Percentiles rank a stretch among this genome's conserved stretches.
Conservation (phyloP, 2,888 invertebrate genomes). For the Thecocarcelia acutangulata region DNA sequence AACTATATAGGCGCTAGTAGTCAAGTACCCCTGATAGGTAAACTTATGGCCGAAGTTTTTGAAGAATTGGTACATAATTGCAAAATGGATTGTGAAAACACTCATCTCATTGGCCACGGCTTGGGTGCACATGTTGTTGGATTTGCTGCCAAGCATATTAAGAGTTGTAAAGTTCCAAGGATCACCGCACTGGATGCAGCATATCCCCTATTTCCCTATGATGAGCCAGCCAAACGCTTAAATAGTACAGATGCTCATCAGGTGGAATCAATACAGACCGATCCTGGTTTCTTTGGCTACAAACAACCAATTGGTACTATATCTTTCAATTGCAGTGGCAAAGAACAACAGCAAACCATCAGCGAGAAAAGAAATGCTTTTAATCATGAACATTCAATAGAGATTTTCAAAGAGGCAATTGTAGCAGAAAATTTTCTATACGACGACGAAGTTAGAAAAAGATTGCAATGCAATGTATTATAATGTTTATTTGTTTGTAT, state of each 20-base stretch:
- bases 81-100: constrained; percentile 79
- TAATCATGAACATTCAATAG: constrained; percentile 64
- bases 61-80: constrained; percentile 81
- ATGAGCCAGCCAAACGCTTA: constrained; percentile 73
- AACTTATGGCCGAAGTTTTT: constrained; percentile 75
- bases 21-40: constrained; percentile 74
- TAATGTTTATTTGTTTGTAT: too few relatives aligned
- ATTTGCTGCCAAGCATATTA: constrained; percentile 83
- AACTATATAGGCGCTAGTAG: too few relatives aligned
- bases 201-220: constrained; percentile 74
- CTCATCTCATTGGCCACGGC: constrained; percentile 84
- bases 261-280: constrained; percentile 79
- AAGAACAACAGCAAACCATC: constrained; percentile 83
- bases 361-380: constrained; percentile 79
- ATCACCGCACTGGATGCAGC: constrained; percentile 82
- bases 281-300: constrained; percentile 77
- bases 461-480: too few relatives aligned
- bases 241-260: constrained; percentile 75
- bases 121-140: constrained; percentile 85
- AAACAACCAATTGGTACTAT: constrained; percentile 80
- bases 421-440: constrained; percentile 36
- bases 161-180: constrained; percentile 83
- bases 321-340: constrained; percentile 83
- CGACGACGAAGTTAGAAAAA: too few relatives aligned
- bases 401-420: not conserved